These are phyloP conservation scores for Pterobdella sp. DNA, from an alignment of 2,888 invertebrate species.

Conservation along the genomic window DNA sequence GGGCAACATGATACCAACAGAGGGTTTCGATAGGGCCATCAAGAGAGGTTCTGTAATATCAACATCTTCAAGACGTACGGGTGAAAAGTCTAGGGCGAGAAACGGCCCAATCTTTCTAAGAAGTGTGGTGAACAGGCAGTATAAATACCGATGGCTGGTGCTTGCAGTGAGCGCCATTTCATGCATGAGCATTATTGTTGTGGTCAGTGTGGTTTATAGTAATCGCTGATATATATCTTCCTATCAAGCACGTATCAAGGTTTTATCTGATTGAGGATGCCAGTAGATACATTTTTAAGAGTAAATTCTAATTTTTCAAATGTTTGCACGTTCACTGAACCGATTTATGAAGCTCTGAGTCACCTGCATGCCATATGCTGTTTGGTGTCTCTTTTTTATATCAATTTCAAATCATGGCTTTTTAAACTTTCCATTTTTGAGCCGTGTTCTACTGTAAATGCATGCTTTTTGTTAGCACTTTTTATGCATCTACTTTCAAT, in stretches of 20 bases:
- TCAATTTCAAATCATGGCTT: not conserved
- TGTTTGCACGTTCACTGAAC: too few species aligned
- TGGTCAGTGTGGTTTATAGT: slow-evolving; percentile 39
- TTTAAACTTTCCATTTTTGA: not conserved
- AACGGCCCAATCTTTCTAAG: slow-evolving; percentile 38
- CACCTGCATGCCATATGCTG: too few species aligned
- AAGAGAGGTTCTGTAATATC: slow-evolving; percentile 29
- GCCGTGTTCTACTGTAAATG: not conserved
- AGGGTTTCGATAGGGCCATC: slow-evolving; percentile 24
- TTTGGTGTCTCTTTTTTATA: too few species aligned
- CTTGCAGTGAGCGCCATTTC: slow-evolving; percentile 36
- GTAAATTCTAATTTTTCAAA: too few species aligned
- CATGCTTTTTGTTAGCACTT: too few species aligned
- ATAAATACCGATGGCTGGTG: slow-evolving; percentile 39
- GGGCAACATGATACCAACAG: slow-evolving; percentile 17
- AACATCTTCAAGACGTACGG: slow-evolving; percentile 18
- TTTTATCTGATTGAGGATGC: too few species aligned
- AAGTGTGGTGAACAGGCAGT: slow-evolving; percentile 36
- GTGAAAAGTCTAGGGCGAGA: not conserved
- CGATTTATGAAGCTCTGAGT: too few species aligned
- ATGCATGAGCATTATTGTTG: slow-evolving; percentile 38
- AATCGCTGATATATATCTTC: slow-evolving; percentile 34
- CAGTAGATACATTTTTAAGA: too few species aligned
- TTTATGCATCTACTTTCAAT: too few species aligned
- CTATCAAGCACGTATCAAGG: too few species aligned